Percentiles rank a stretch among this genome's conserved stretches.
phyloP scores from a whole-genome alignment of 2,113 vertebrate species.

The Podarcis muralis region DNA sequence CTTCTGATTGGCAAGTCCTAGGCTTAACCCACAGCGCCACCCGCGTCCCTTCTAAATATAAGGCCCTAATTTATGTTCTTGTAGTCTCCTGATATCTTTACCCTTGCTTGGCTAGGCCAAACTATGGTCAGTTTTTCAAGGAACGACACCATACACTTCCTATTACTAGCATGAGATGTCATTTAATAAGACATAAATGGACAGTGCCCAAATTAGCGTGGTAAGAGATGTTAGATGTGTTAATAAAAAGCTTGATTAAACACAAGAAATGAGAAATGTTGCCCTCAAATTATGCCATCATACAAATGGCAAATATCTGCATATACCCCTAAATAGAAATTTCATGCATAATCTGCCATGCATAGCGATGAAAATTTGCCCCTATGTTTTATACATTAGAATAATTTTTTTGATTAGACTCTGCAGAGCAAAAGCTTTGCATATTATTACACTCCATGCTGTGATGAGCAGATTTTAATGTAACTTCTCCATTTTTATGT shows the following conservation, averaged over 20 bases:
- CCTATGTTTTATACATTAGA: constrained; percentile 29
- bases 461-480: constrained; percentile 15
- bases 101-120: neutral
- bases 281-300: constrained; percentile 45
- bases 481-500: constrained; percentile 43
- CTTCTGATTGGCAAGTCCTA: too few species aligned
- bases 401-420: constrained; percentile 26
- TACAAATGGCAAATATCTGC: constrained; percentile 53
- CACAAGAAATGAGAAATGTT: constrained; percentile 49
- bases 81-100: neutral
- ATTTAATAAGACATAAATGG: neutral
- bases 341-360: constrained; percentile 53
- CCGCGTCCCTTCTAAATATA: too few species aligned
- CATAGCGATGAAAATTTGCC: constrained; percentile 46
- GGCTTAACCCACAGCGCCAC: too few species aligned
- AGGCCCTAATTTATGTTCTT: too few species aligned
- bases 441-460: constrained; percentile 7
- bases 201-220: neutral
- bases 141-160: neutral
- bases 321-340: constrained; percentile 33
- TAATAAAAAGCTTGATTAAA: constrained; percentile 46
- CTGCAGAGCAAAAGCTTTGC: constrained; percentile 48
- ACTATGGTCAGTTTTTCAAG: neutral
- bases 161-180: neutral
- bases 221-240: constrained; percentile 25